These are phyloP conservation scores for Acanthopagrus latus DNA, from an alignment of 2,797 vertebrate genomes.

Conservation along the genomic window DNA sequence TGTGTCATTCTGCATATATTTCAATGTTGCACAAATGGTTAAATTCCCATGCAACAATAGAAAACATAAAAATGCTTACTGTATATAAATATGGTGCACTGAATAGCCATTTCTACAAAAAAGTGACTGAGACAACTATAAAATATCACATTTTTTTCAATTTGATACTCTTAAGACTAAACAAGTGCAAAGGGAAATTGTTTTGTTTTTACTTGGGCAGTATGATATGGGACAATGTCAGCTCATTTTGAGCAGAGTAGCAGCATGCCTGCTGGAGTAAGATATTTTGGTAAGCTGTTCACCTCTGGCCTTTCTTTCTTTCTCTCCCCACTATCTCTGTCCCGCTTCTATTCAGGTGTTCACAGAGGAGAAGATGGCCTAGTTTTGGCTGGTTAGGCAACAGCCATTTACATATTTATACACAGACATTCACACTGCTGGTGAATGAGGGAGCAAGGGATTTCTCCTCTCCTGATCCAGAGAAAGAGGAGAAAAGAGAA, in stretches of 20 bases:
- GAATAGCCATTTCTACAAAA: not conserved
- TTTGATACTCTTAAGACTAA: not conserved
- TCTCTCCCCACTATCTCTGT: constrained; percentile 30
- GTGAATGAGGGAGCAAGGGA: constrained; percentile 47
- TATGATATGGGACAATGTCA: constrained; percentile 40
- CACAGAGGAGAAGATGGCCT: constrained; percentile 65
- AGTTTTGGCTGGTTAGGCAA: constrained; percentile 66
- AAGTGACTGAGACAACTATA: not conserved
- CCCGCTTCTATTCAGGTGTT: constrained; percentile 69
- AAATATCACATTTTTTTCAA: not conserved
- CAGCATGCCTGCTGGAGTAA: constrained; percentile 49
- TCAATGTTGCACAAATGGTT: not conserved
- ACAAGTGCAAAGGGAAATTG: not conserved
- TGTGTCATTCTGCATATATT: not conserved
- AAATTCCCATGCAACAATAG: not conserved
- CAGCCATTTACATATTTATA: constrained; percentile 62
- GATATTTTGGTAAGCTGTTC: constrained; percentile 61
- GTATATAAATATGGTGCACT: not conserved
- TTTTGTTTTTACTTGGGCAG: constrained; percentile 18
- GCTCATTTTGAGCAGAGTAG: constrained; percentile 51
- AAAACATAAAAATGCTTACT: not conserved
- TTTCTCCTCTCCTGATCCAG: constrained; percentile 41
- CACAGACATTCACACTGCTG: constrained; percentile 28
- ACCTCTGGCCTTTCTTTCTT: constrained; percentile 52
- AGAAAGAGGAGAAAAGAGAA: constrained; percentile 26